Base-by-base conservation (phyloP, 2,888 invertebrate species). In the Candidula unifasciata region DNA sequence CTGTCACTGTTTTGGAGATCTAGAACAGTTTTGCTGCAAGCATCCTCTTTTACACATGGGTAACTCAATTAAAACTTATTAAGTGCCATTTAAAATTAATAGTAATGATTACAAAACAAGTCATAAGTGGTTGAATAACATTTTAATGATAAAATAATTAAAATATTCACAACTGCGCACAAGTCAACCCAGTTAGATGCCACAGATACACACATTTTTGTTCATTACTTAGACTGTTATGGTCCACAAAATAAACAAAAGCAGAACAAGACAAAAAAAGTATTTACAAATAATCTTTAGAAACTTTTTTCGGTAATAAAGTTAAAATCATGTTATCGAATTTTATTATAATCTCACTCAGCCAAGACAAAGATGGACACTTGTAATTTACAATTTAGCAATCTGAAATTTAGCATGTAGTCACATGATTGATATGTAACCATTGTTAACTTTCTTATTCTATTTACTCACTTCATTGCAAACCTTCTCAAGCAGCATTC, bases 211-310 rank as follows among this genome's bases (percentile, higher is more conserved):
- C 2, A 73, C 44, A 73, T 73, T 44, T 73, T 52, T 57, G 52
- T 68, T 54, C 66, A 83, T n/a, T 27, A 66, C 37, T 54, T n/a
- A 30, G 27, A 52, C 77, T 74, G 57, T 68, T 64, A 33, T 83
- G 66, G 57, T 68, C 68, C 57, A 37, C 21, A 30, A 76, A 54
- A 66, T n/a, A 33, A 33, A 37, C 54, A 66, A 27, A 54, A 52
- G n/a, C 18, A 66, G 35, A 57, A 54, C 30, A 77, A 10, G 44
- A 77, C 13, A 68, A 16, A 77, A 24, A 68, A 16, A 33, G 54
- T 77, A 68, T 83, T 33, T 74, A 74, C 82, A 74, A 24, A 71
- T 71, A 37, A 21, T 71, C 37, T 35, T 24, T 33, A 68, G 30
- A 33, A 10, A 6, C 27, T n/a, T n/a, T 6, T 66, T 24, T 66